These are phyloP conservation scores for Arctopsyche grandis DNA, from an alignment of 1,140 invertebrate genomes.

Conservation along the genomic window DNA sequence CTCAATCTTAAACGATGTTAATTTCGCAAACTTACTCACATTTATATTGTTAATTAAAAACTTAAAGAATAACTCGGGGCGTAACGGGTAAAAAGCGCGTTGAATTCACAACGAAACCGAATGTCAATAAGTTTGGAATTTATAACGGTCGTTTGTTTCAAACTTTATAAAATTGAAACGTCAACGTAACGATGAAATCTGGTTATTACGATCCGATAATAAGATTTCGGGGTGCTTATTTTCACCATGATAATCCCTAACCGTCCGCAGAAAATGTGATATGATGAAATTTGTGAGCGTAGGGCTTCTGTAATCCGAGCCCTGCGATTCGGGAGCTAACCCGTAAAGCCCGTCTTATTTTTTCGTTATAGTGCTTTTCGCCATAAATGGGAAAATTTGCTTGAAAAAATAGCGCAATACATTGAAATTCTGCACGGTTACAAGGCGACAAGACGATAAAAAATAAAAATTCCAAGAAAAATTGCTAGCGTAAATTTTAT, in stretches of 20 bases:
- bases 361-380: background rate
- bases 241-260: slow-evolving; percentile 15
- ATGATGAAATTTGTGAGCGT: background rate
- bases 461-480: background rate
- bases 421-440: background rate
- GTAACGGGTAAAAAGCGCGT: no score
- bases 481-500: background rate
- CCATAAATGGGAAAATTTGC: background rate
- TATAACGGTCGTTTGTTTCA: no score
- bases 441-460: background rate
- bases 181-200: background rate
- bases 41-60: no score
- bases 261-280: slow-evolving; percentile 27
- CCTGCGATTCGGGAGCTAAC: background rate
- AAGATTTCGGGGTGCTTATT: slow-evolving; percentile 1
- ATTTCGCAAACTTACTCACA: no score
- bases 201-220: background rate
- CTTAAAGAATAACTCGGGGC: no score
- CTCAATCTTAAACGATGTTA: background rate
- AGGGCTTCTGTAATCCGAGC: slow-evolving; percentile 21
- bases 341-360: background rate
- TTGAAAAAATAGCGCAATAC: background rate
- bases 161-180: no score
- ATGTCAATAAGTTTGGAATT: no score
- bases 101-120: no score